A percentile compares a stretch with the other conserved stretches of the same genome.
These are phyloP conservation scores for Danionella dracula DNA, from an alignment of 2,797 vertebrate species.

Conservation along the genomic window DNA sequence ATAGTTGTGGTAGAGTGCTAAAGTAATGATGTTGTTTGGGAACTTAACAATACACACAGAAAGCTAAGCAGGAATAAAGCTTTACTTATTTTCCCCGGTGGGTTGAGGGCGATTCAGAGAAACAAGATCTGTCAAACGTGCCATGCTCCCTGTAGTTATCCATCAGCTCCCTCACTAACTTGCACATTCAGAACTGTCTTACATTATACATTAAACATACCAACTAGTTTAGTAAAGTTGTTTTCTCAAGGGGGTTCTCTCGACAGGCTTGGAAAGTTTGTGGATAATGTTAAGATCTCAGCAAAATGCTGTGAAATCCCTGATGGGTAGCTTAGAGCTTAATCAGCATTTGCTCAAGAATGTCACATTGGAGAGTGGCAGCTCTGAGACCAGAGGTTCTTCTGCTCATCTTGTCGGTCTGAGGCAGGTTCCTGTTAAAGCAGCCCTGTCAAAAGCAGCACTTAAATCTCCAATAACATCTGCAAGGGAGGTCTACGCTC, in stretches of 20 bases:
- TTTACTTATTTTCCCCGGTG: neutral
- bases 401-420: neutral
- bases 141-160: neutral
- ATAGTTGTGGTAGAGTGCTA: neutral
- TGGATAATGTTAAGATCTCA: neutral
- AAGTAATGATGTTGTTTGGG: neutral
- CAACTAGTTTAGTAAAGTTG: neutral
- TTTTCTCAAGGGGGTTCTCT: neutral
- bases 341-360: neutral
- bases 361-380: neutral
- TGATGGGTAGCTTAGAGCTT: neutral
- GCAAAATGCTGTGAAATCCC: neutral
- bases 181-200: neutral
- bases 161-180: neutral
- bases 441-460: neutral
- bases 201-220: neutral
- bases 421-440: neutral
- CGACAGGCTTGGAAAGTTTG: neutral
- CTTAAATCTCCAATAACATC: neutral
- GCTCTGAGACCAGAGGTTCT: neutral
- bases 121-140: neutral
- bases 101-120: neutral
- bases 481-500: neutral
- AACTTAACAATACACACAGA: neutral
- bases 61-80: neutral